Percentiles rank a stretch among this genome's conserved stretches.
phyloP scores from a whole-genome alignment of 1,140 invertebrate species.

The Drosophila aff. region DNA sequence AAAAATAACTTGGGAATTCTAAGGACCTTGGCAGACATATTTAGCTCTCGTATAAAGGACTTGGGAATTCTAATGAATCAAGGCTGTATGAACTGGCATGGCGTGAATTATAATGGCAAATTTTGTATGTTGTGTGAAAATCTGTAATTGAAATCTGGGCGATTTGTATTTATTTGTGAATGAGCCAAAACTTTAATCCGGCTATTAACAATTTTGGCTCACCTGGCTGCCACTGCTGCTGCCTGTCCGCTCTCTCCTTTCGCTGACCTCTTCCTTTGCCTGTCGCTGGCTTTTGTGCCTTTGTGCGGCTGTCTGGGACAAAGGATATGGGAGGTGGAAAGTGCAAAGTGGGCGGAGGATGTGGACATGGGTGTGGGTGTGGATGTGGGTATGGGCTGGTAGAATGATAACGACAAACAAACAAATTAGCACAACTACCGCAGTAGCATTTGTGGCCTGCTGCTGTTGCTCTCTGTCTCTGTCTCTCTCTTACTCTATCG shows the following conservation, averaged over 20 bases:
- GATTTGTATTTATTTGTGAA: slow-evolving; percentile 18
- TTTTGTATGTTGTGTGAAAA: not conserved
- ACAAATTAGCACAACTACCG: slow-evolving; percentile 83
- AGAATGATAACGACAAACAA: slow-evolving; percentile 81
- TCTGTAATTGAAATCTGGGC: slow-evolving; percentile 15
- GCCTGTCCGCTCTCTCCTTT: slow-evolving; percentile 20
- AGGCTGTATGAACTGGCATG: not conserved
- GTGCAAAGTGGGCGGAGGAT: not conserved
- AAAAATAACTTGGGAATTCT: not conserved
- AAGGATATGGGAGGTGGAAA: slow-evolving; percentile 42
- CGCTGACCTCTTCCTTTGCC: slow-evolving; percentile 27
- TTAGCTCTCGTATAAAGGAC: not conserved
- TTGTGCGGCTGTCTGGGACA: slow-evolving; percentile 55
- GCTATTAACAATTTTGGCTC: slow-evolving; percentile 38
- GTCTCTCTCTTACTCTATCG: not conserved
- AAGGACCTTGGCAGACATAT: not conserved
- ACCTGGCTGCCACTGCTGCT: slow-evolving; percentile 8
- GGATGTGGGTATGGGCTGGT: slow-evolving; percentile 4
- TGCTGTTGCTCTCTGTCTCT: slow-evolving; percentile 3
- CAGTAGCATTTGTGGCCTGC: slow-evolving; percentile 76
- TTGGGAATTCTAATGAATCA: not conserved
- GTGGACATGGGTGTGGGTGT: not conserved
- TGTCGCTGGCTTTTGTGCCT: slow-evolving; percentile 35
- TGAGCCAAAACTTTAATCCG: slow-evolving; percentile 38
- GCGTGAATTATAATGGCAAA: not conserved